Evolutionary conservation across 2,113 vertebrate genomes (phyloP), one percentile per base, ranked within the genome.

Genomic region (Zeus faber): DNA sequence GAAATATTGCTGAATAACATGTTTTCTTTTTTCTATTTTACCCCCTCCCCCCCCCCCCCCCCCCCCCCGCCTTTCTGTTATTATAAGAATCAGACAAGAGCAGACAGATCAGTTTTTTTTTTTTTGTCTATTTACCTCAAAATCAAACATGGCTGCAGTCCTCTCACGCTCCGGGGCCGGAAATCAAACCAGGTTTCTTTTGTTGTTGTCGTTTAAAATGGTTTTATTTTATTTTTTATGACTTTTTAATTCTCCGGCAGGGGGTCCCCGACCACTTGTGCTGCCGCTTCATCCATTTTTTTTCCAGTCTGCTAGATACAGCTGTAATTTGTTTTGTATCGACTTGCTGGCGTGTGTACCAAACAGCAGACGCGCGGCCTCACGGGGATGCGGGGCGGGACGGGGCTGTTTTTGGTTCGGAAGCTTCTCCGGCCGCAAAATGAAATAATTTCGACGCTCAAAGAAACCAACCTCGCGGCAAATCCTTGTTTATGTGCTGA

Each of bases 1-100:
- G 69, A 82, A 84, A 84, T 91, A 87, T 82, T 83, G 84, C 74
- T 84, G 71, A 90, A 77, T 85, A 87, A 77, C 43, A 46, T 47
- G 48, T 80, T 79, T 81, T 75, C 77, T 79, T 48, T 43, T 25
- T 37, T 48, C 46, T 56, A 44, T 57, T 54, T 52, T 53, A 72
- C 5, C 74, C 69, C 58, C 57, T 65, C 61, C 60, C 56, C 31
- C 60, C 63, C 16, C 63, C 65, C 58, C n/a, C 49, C 22, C 7
- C 31, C 29, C 23, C 33, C 20, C 33, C 10, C 18, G 4, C 33
- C 49, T 20, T 31, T n/a, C n/a, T n/a, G n/a, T n/a, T 45, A 58
- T 79, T 53, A 21, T 74, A 65, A 72, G 72, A 62, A 83, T 78
- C 72, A 69, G 77, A 87, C 74, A 76, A 84, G 77, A 79, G 80